Conservation (phyloP, 1,140 invertebrate genomes). For the Zeugodacus cucurbitae region DNA sequence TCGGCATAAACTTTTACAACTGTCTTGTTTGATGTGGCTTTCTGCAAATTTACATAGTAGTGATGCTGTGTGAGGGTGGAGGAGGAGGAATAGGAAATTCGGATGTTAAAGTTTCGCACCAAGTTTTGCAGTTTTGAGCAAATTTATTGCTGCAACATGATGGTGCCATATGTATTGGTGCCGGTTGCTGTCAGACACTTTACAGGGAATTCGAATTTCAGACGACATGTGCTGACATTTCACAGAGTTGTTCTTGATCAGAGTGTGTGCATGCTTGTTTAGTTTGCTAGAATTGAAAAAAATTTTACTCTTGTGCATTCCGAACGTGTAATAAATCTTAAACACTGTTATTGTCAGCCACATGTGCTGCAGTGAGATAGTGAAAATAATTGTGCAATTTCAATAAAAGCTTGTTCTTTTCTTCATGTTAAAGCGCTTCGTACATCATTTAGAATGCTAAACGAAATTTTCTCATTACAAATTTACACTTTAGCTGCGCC, state of each 20-base stretch:
- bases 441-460: background rate
- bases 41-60: background rate
- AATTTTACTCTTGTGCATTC: background rate
- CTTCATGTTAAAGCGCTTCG: background rate
- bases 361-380: background rate
- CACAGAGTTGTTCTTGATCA: background rate
- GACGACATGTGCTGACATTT: background rate
- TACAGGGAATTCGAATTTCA: background rate
- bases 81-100: background rate
- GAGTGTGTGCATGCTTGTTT: background rate
- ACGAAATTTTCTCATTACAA: background rate
- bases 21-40: background rate
- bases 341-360: background rate
- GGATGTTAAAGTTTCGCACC: background rate
- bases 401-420: background rate
- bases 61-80: background rate
- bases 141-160: constrained; percentile 17
- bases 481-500: background rate
- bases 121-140: background rate
- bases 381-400: too few species aligned
- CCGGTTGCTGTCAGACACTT: background rate
- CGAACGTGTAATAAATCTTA: background rate
- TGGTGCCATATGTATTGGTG: background rate
- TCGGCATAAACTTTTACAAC: background rate
- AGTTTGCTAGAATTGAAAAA: background rate